These are phyloP conservation scores for Melanostoma scalare DNA, from an alignment of 2,888 invertebrate genomes.

Conservation along the genomic window DNA sequence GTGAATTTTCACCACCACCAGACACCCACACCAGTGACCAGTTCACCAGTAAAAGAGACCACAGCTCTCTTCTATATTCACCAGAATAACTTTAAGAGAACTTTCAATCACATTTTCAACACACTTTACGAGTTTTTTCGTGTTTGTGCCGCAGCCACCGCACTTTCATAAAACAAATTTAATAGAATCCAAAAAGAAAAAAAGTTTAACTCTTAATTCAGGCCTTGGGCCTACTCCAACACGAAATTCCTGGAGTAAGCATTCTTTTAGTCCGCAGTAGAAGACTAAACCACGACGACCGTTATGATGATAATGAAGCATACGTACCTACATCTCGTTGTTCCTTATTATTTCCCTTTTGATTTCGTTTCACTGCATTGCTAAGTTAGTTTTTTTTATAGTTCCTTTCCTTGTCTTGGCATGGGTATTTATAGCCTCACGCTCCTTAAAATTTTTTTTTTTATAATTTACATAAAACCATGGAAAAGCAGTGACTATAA, in stretches of 20 bases:
- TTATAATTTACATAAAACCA: constrained; percentile 56
- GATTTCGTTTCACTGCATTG: constrained; percentile 46
- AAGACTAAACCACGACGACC: constrained; percentile 6
- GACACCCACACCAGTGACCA: no score
- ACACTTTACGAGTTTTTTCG: neutral
- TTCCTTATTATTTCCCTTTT: constrained; percentile 58
- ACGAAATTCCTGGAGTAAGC: constrained; percentile 65
- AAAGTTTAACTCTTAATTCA: constrained; percentile 47
- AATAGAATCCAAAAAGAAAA: constrained; percentile 39
- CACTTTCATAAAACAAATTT: constrained; percentile 19
- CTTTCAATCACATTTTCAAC: neutral
- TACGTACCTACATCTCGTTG: constrained; percentile 31
- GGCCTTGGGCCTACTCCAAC: constrained; percentile 66
- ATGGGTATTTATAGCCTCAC: constrained; percentile 64
- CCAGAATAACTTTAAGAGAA: neutral
- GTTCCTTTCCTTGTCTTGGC: constrained; percentile 30
- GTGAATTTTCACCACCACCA: no score
- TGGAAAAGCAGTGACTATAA: constrained; percentile 59
- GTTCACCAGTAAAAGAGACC: no score
- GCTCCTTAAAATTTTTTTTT: constrained; percentile 49
- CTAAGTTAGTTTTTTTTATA: constrained; percentile 14
- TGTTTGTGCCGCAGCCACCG: neutral
- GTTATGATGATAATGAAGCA: constrained; percentile 13
- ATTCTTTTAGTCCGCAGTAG: constrained; percentile 34
- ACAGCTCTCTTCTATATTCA: neutral